Evolutionary conservation across 35 echinoderm and acorn worm species (phyloP).

Genomic region (Apostichopus californicus): DNA sequence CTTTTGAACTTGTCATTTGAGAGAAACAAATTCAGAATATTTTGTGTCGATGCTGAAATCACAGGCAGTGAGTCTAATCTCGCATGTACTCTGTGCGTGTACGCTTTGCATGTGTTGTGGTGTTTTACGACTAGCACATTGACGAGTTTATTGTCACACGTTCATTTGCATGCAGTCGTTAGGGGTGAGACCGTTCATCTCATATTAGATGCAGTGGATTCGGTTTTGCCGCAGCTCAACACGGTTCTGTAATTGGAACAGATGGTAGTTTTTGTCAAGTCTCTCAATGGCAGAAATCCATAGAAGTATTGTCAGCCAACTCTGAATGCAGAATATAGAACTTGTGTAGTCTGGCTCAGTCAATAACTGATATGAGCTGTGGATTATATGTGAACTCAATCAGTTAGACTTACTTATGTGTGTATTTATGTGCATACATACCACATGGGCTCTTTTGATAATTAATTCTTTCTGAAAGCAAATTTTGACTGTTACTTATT

Average conservation of each 20-base stretch:
- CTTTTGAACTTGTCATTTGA: neutral
- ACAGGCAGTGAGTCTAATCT: neutral
- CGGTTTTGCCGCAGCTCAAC: conserved; percentile 10
- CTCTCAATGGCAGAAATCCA: conserved; percentile 12
- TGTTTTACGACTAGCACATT: neutral
- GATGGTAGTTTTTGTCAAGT: conserved; percentile 14
- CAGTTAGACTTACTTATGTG: too few species aligned
- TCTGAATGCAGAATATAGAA: neutral
- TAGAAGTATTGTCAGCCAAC: neutral
- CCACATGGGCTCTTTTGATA: too few species aligned
- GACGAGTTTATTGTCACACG: neutral
- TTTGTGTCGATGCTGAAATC: neutral
- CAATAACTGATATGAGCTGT: neutral
- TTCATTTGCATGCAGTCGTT: conserved; percentile 1
- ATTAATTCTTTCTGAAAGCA: too few species aligned
- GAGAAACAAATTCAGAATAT: neutral
- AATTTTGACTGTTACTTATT: too few species aligned
- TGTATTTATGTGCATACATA: too few species aligned
- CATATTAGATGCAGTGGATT: conserved; percentile 15
- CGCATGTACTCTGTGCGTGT: neutral
- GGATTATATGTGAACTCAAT: too few species aligned
- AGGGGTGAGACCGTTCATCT: neutral
- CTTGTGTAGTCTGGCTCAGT: neutral
- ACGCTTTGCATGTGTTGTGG: neutral
- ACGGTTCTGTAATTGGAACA: conserved; percentile 34